phyloP scores from a whole-genome alignment of 2,113 vertebrate species.

The Otolemur garnettii region DNA sequence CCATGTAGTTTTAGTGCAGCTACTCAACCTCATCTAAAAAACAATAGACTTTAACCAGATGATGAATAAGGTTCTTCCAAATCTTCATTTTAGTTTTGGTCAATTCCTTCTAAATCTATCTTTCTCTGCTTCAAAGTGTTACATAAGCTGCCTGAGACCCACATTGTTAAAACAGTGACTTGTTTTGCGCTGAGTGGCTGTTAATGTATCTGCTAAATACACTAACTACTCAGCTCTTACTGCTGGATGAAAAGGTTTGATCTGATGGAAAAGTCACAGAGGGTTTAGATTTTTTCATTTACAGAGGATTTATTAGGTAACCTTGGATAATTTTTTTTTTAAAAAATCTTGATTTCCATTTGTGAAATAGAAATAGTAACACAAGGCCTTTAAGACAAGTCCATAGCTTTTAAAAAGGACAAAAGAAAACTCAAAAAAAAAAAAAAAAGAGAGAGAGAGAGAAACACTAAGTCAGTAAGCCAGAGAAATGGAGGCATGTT shows the following conservation, averaged over 20 bases:
- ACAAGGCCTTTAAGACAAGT: constrained; percentile 50
- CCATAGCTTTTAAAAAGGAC: constrained; percentile 1
- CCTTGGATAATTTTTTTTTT: background rate
- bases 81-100: constrained; percentile 5
- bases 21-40: constrained; percentile 28
- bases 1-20: background rate
- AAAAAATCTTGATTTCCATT: constrained; percentile 6
- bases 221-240: background rate
- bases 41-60: constrained; percentile 27
- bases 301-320: background rate
- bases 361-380: constrained; percentile 49
- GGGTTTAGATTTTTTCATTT: constrained; percentile 34
- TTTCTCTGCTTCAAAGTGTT: constrained; percentile 18
- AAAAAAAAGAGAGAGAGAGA: background rate
- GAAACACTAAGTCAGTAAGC: background rate
- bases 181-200: background rate
- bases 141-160: background rate
- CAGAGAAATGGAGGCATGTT: constrained; percentile 23
- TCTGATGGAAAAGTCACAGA: background rate
- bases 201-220: background rate
- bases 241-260: background rate
- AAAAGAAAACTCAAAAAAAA: background rate
- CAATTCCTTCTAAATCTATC: constrained; percentile 10
- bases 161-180: background rate
- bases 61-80: constrained; percentile 40